phyloP scores from a whole-genome alignment of 2,113 vertebrate genomes.

The Phodopus roborovskii region DNA sequence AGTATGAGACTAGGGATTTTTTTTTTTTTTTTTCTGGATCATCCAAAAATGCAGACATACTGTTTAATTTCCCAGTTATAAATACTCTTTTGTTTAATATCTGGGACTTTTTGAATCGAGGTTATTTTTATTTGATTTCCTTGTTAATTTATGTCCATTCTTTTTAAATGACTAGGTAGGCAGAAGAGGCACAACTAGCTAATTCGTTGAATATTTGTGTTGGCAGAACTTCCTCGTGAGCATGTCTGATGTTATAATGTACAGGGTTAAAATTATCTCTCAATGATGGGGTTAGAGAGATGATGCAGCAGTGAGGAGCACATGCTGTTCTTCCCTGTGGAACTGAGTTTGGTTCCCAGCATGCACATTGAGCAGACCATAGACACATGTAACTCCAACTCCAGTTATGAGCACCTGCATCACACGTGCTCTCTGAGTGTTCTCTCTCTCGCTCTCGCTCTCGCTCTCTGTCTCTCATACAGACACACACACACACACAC shows the following conservation, averaged over 20 bases:
- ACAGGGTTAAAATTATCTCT: background rate
- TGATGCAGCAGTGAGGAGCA: background rate
- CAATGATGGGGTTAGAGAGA: background rate
- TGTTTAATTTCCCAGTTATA: constrained; percentile 51
- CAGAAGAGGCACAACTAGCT: background rate
- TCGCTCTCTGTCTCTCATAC: no score
- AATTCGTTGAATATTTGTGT: background rate
- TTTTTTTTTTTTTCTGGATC: background rate
- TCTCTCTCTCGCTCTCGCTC: no score
- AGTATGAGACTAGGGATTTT: background rate
- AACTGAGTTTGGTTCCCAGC: background rate
- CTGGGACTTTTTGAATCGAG: background rate
- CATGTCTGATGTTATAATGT: constrained; percentile 2
- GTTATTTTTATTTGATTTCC: background rate
- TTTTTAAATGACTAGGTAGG: constrained; percentile 26
- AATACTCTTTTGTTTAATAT: background rate
- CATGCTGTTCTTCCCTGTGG: background rate
- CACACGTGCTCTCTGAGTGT: background rate
- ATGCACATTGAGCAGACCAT: background rate
- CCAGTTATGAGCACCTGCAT: background rate
- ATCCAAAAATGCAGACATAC: background rate
- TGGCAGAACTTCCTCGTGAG: background rate
- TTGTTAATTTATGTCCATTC: background rate
- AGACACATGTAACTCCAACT: background rate
- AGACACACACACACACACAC: background rate